These are phyloP conservation scores for Acrocyrtus sp. DNA, from an alignment of 2,888 invertebrate species.

Conservation along the genomic window DNA sequence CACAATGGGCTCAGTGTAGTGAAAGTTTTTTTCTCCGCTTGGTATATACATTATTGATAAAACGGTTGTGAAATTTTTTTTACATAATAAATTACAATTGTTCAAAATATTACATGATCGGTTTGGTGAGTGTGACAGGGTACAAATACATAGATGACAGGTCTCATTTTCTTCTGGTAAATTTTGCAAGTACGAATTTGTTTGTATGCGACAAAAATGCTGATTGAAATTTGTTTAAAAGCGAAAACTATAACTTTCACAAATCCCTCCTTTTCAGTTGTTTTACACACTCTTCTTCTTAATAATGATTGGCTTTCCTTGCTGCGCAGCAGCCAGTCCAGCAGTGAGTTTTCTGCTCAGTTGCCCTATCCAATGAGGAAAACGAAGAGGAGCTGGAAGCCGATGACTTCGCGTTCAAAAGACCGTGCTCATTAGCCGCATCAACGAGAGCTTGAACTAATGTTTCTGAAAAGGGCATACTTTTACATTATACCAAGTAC, in stretches of 20 bases:
- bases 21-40: too few species aligned
- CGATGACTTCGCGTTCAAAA: constrained; percentile 28
- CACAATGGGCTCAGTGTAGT: too few species aligned
- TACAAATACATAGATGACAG: too few species aligned
- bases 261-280: neutral
- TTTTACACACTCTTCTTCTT: constrained; percentile 8
- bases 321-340: too few species aligned
- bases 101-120: neutral
- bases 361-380: too few species aligned
- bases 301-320: constrained; percentile 2
- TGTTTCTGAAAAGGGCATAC: too few species aligned
- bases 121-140: neutral
- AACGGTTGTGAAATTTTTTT: neutral
- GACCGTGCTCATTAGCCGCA: constrained; percentile 49
- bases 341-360: neutral
- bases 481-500: too few species aligned
- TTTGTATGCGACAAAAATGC: neutral
- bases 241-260: neutral
- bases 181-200: neutral
- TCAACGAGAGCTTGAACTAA: constrained; percentile 53
- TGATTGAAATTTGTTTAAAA: neutral
- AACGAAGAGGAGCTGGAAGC: neutral
- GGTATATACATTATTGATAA: neutral
- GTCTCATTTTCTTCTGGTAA: neutral
- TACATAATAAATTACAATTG: neutral